phyloP scores from a whole-genome alignment of 2,797 vertebrate genomes.

The Sebastes vulpes region DNA sequence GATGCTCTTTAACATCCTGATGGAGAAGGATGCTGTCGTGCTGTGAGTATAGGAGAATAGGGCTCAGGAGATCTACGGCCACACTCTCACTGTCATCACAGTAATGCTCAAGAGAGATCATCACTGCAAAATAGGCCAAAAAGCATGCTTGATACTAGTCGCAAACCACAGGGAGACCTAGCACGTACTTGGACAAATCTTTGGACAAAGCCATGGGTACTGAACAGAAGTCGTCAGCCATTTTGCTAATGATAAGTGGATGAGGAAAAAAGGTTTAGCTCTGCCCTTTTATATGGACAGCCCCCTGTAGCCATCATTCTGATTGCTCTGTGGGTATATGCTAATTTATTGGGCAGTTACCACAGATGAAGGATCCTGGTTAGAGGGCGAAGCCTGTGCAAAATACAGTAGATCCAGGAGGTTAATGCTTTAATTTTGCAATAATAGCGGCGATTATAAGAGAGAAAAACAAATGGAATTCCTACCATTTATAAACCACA shows the following conservation, averaged over 20 bases:
- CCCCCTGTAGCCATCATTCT: slow-evolving; percentile 24
- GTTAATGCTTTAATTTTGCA: slow-evolving; percentile 21
- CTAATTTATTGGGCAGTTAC: slow-evolving; percentile 14
- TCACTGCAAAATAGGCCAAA: background rate
- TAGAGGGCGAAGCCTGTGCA: background rate
- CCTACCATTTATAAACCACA: slow-evolving; percentile 35
- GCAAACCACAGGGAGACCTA: background rate
- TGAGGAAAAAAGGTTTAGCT: slow-evolving; percentile 6
- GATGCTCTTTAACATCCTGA: background rate
- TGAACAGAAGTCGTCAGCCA: slow-evolving; percentile 13
- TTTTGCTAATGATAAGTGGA: slow-evolving; percentile 38
- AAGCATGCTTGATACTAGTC: background rate
- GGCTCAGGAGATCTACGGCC: background rate
- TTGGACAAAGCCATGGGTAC: background rate
- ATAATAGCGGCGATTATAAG: background rate
- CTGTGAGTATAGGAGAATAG: background rate
- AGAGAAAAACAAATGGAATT: slow-evolving; percentile 9
- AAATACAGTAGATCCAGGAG: background rate
- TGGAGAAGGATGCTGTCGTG: background rate
- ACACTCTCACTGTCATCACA: background rate
- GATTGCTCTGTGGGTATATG: slow-evolving; percentile 33
- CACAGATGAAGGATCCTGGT: background rate
- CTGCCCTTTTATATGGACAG: slow-evolving; percentile 20
- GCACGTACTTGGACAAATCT: background rate
- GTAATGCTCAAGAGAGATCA: background rate